Conservation (phyloP, 2,113 vertebrate species). For the Oreotrochilus melanogaster region DNA sequence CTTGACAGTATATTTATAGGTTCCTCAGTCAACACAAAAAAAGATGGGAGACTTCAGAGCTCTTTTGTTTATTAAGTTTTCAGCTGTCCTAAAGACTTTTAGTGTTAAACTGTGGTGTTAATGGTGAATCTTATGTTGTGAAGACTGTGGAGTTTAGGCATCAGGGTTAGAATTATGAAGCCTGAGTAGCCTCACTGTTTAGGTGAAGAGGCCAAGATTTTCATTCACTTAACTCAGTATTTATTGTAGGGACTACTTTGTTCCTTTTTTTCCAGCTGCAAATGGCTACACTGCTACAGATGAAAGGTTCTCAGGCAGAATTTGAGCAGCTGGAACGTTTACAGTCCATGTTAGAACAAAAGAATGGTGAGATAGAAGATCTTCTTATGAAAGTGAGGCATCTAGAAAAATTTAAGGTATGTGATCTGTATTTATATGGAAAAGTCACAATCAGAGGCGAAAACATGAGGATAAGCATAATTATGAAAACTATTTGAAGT, state of each 20-base stretch:
- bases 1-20: not conserved
- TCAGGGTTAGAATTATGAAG: not conserved
- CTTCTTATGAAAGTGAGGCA: conserved; percentile 87
- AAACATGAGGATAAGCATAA: not conserved
- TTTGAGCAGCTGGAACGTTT: conserved; percentile 91
- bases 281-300: conserved; percentile 90
- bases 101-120: not conserved
- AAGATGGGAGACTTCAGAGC: not conserved
- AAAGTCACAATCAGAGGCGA: not conserved
- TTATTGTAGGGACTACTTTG: not conserved
- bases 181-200: not conserved
- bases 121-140: rapidly evolving
- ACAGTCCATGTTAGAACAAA: conserved; percentile 90
- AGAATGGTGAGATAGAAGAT: conserved; percentile 91
- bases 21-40: not conserved
- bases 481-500: not conserved
- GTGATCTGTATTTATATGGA: not conserved
- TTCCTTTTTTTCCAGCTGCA: conserved; percentile 81
- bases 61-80: not conserved
- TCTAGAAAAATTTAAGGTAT: conserved; percentile 90
- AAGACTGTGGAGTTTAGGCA: not conserved
- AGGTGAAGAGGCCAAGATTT: not conserved
- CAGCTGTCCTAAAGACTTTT: not conserved
- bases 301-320: conserved; percentile 89
- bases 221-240: not conserved